Base-by-base conservation (phyloP, 2,888 invertebrate species). In the Smittia sp. region DNA sequence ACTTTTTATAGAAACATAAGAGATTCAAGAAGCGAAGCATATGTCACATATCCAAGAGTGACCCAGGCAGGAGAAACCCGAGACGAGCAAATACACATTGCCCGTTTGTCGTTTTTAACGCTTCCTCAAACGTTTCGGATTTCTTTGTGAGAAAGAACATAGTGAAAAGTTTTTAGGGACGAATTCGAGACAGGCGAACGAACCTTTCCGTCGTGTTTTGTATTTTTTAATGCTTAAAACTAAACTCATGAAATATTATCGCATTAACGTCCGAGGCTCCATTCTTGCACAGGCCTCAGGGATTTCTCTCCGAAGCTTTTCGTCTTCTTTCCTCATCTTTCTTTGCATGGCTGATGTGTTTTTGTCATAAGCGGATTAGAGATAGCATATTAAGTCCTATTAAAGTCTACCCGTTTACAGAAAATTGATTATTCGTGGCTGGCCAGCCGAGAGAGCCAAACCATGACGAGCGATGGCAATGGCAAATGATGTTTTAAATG, bases 121-220 rank as follows among this genome's bases (percentile, higher is more conserved):
- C 58, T 58, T 58, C 58, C 58, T 58, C 24, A 22, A 58, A 22
- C 4, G 58, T 58, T 15, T 58, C 58, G 13, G 22, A 58, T 58
- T 58, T 58, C 58, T 18, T 58, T 20, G 22, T 20, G 24, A 7
- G 58, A 58, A 58, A 18, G 22, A 58, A 54, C 6, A 15, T n/a
- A 6, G 54, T 11, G 22, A 22, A 58, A 22, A n/a, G 15, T 20
- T 58, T 22, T 22, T n/a, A 15, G 20, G 58, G 24, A 20, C 15
- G 13, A 58, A 58, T 58, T 58, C 22, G 24, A 20, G 58, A 58
- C 52, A 58, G 24, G 7, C 24, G 58, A 9, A 6, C 13, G 20
- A 46, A 46, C 46, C 46, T 46, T 46, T 46, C 2, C 32, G 9
- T 39, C 39, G 39, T 39, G 39, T 46, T 46, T 15, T 32, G 9